phyloP scores from a whole-genome alignment of 2,797 vertebrate genomes.

The Spea hammondii region DNA sequence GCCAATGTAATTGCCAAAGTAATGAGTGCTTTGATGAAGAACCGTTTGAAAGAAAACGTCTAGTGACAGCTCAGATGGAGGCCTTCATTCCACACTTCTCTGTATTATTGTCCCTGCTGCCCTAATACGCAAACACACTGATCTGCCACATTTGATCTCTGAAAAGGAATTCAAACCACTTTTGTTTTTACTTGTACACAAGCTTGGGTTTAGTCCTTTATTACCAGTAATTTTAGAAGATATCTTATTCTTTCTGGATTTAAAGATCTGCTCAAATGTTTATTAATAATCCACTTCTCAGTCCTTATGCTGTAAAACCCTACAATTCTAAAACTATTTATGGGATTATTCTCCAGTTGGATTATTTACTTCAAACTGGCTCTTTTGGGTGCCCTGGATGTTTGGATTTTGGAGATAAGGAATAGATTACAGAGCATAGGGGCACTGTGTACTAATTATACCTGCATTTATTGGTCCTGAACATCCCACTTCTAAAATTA shows the following conservation, averaged over 20 bases:
- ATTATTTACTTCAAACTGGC: too few species aligned
- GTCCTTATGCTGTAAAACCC: not conserved
- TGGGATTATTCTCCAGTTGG: too few species aligned
- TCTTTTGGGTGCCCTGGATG: too few species aligned
- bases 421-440: too few species aligned
- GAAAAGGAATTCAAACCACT: not conserved
- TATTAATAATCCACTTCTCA: constrained; percentile 6
- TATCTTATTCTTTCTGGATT: not conserved
- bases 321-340: not conserved
- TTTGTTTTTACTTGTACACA: not conserved
- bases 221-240: not conserved
- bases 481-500: too few species aligned
- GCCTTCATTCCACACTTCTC: constrained; percentile 16
- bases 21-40: constrained; percentile 48
- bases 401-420: too few species aligned
- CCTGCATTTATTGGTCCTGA: too few species aligned
- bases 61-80: constrained; percentile 36
- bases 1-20: constrained; percentile 38
- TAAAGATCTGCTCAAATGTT: constrained; percentile 1
- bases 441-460: too few species aligned
- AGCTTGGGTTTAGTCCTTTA: not conserved
- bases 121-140: constrained; percentile 34
- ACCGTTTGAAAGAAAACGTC: constrained; percentile 24
- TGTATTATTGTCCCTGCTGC: constrained; percentile 25
- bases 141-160: constrained; percentile 26